Evolutionary conservation across 2,113 vertebrate genomes (phyloP), one percentile per base, ranked within the genome.

Genomic region (Hippolais icterina): DNA sequence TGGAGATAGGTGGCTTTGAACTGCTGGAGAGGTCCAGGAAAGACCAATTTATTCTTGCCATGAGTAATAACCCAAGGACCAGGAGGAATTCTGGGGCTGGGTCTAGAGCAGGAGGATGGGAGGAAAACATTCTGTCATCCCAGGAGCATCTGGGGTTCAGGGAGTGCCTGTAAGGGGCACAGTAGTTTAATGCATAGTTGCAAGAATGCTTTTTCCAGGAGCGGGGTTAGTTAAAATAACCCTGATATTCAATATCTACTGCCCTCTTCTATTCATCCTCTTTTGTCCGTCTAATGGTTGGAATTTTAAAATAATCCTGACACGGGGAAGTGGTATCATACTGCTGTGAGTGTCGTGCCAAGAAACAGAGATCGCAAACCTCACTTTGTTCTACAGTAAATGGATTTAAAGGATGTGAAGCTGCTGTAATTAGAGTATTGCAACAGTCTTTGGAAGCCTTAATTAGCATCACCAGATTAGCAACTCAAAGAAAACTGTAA

Each of bases 381-480:
- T 19, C 4, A 2, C 71, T 90, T 92, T 93, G 69, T 89, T 78
- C 60, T 75, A 28, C 22, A 27, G 52, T 56, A 89, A 87, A 86
- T 52, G 72, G 56, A 37, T 89, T 96, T 90, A 92, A 82, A 53
- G 61, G 28, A 78, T 12, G 2, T 9, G n/a, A 87, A 56, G 56
- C 54, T 89, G 65, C 44, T 24, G 16, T 89, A 92, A 81, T 87
- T 89, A 75, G 76, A 93, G 68, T 64, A 87, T 81, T 92, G 80
- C 56, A 94, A 64, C 68, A 89, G 72, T 35, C 47, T 77, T 93
- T 59, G 31, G 29, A 75, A 81, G 54, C 74, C 80, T 91, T 94
- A 94, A 95, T 96, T 93, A 94, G 52, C 33, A 44, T 54, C 60
- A 64, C 60, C 56, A 94, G 72, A 89, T 95, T 78, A 94, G 44